phyloP scores from a whole-genome alignment of 2,797 vertebrate genomes.

The Acanthiza pusilla region DNA sequence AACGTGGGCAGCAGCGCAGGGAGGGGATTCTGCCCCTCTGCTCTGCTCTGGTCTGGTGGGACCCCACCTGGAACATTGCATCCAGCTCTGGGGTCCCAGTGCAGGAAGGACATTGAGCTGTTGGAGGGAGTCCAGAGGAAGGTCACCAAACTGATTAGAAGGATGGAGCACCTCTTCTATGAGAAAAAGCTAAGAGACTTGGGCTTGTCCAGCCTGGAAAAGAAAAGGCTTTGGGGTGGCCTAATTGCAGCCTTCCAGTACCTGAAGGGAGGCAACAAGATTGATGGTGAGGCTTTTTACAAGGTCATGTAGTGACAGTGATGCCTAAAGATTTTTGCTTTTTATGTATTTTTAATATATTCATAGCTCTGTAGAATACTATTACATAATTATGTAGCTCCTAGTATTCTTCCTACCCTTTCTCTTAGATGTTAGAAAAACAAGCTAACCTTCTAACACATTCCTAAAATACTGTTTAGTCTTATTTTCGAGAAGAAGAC shows the following conservation, averaged over 20 bases:
- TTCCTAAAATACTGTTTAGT: too few relatives aligned
- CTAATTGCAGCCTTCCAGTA: not conserved
- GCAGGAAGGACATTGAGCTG: not conserved
- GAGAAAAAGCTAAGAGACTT: not conserved
- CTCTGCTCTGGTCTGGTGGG: not conserved
- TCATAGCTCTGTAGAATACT: too few relatives aligned
- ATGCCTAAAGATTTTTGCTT: too few relatives aligned
- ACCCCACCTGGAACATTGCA: not conserved
- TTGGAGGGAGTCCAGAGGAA: not conserved
- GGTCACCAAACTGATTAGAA: not conserved
- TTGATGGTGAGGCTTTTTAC: not conserved
- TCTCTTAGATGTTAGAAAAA: too few relatives aligned
- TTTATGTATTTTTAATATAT: too few relatives aligned
- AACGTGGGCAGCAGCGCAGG: fast-evolving
- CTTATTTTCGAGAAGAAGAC: too few relatives aligned
- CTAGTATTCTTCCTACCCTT: too few relatives aligned
- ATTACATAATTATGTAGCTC: too few relatives aligned
- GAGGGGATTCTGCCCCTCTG: not conserved
- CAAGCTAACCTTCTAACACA: too few relatives aligned
- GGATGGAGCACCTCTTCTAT: not conserved
- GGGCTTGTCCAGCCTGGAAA: not conserved
- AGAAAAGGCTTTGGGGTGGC: not conserved
- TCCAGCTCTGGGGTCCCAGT: not conserved
- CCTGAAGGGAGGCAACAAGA: not conserved
- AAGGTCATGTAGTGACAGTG: not conserved